Conservation (phyloP, 2,888 invertebrate species). For the Sphecodes monilicornis region DNA sequence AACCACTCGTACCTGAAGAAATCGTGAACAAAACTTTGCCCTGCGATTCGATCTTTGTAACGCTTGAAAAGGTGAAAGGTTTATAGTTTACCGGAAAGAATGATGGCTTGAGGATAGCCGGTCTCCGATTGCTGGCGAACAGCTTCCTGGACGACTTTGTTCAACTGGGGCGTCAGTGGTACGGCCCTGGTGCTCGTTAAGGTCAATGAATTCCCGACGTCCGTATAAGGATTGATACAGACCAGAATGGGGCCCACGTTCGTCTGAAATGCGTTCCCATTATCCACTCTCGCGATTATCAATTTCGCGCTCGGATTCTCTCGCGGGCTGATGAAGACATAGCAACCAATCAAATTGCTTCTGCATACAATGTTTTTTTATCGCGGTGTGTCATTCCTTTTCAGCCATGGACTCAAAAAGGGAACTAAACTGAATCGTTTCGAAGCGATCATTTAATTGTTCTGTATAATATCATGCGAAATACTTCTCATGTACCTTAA, state of each 20-base stretch:
- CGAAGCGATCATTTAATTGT: not conserved
- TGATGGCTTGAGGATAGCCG: slow-evolving; percentile 97
- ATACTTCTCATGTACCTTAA: too few species aligned
- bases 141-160: slow-evolving; percentile 95
- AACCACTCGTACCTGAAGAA: slow-evolving; percentile 92
- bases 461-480: not conserved
- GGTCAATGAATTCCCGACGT: slow-evolving; percentile 94
- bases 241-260: slow-evolving; percentile 96
- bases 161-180: slow-evolving; percentile 92
- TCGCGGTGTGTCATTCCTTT: not conserved
- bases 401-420: not conserved
- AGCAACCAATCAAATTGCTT: not conserved
- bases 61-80: not conserved
- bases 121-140: slow-evolving; percentile 97
- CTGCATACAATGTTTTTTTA: not conserved
- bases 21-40: too few species aligned
- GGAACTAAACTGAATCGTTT: not conserved
- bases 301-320: not conserved
- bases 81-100: slow-evolving; percentile 90
- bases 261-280: slow-evolving; percentile 88
- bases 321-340: not conserved
- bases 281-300: slow-evolving; percentile 26
- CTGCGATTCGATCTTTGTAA: too few species aligned
- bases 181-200: slow-evolving; percentile 92
- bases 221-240: slow-evolving; percentile 95